Conservation (phyloP, 2,797 vertebrate genomes). For the Arnoldichthys spilopterus region DNA sequence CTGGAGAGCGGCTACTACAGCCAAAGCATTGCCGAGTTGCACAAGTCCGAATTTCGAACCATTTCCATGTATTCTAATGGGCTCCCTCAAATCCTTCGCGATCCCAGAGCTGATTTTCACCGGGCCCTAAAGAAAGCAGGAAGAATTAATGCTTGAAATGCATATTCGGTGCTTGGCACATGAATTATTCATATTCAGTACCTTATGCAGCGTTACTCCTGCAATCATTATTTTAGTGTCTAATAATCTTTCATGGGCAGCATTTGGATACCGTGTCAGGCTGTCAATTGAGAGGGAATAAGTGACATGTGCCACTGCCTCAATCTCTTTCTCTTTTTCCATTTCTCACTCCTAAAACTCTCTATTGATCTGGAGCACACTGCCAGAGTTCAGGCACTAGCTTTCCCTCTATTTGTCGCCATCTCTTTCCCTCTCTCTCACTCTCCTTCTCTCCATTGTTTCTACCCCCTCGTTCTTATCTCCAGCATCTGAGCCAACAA, state of each 20-base stretch:
- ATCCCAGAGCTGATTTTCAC: neutral
- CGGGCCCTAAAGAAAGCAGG: neutral
- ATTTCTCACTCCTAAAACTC: constrained; percentile 41
- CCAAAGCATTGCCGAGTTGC: neutral
- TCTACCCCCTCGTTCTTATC: constrained; percentile 39
- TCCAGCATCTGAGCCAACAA: constrained; percentile 77
- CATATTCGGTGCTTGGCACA: neutral
- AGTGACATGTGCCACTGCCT: neutral
- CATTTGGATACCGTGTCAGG: neutral
- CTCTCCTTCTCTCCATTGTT: constrained; percentile 18
- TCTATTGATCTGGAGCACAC: constrained; percentile 49
- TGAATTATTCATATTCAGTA: constrained; percentile 4
- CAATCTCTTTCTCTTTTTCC: constrained; percentile 5
- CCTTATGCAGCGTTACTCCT: neutral
- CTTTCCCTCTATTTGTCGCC: constrained; percentile 47
- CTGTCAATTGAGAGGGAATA: constrained; percentile 7
- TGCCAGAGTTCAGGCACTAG: constrained; percentile 43
- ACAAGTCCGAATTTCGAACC: neutral
- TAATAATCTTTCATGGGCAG: constrained; percentile 3
- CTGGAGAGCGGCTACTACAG: neutral
- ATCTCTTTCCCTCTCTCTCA: constrained; percentile 23
- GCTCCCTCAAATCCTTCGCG: neutral
- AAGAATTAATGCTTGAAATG: neutral
- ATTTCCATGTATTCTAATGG: neutral
- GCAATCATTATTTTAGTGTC: constrained; percentile 11